These are phyloP conservation scores for Nestor notabilis DNA, from an alignment of 2,113 vertebrate species.

Conservation along the genomic window DNA sequence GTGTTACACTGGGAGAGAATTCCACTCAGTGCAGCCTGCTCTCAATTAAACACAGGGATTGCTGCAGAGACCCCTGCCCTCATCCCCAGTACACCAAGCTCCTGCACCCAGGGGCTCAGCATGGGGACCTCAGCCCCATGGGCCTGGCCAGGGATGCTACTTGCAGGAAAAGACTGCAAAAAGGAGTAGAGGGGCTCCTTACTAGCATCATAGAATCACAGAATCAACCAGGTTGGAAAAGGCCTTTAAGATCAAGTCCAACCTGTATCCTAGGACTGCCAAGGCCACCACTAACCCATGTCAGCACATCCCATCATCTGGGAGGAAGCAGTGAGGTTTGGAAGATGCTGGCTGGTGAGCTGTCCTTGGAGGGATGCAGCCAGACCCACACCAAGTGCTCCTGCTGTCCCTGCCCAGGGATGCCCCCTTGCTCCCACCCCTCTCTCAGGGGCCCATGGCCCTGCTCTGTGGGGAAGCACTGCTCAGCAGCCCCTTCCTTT, in stretches of 20 bases:
- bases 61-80: not conserved
- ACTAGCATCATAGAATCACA: not conserved
- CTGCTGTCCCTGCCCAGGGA: not conserved
- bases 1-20: not conserved
- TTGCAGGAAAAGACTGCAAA: not conserved
- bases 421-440: not conserved
- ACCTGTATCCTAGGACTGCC: not conserved
- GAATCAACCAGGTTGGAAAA: not conserved
- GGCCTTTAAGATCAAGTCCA: not conserved
- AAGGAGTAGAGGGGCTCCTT: not conserved
- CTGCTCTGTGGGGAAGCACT: rapidly evolving
- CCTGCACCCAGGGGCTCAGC: not conserved
- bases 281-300: not conserved
- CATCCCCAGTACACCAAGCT: rapidly evolving
- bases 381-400: not conserved
- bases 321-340: not conserved
- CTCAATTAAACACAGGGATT: not conserved
- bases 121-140: rapidly evolving
- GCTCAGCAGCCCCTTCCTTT: not conserved
- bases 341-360: not conserved
- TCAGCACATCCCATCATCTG: not conserved
- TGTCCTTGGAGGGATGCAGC: not conserved
- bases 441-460: not conserved
- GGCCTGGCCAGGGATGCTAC: not conserved
- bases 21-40: not conserved